Evolutionary conservation across 2,888 invertebrate species (phyloP).

Genomic region (Tiliacea aurago): DNA sequence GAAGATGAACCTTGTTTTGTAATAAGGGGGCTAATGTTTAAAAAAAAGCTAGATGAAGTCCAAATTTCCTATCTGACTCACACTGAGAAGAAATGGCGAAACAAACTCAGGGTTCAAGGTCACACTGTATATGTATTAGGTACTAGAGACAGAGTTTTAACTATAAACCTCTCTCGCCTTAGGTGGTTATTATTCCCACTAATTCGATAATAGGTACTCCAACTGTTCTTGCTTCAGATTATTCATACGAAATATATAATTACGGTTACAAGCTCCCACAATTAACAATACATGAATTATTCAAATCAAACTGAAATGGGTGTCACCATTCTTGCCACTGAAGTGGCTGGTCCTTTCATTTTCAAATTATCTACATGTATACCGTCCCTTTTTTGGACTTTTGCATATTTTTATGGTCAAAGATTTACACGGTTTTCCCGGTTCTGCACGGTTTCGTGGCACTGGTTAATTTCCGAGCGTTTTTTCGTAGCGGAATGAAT

Average conservation of each 20-base stretch:
- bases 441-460: too few species aligned
- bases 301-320: conserved; percentile 48
- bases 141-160: background rate
- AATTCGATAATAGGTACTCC: conserved; percentile 25
- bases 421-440: background rate
- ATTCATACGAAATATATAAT: conserved; percentile 37
- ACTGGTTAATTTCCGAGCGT: background rate
- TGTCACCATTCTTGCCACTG: conserved; percentile 28
- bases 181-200: background rate
- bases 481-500: background rate
- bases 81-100: background rate
- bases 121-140: background rate
- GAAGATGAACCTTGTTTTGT: too few species aligned
- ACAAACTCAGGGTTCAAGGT: background rate
- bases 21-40: too few species aligned
- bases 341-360: conserved; percentile 31
- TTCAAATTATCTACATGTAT: conserved; percentile 31
- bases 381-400: conserved; percentile 14
- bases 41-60: background rate
- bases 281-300: conserved; percentile 55
- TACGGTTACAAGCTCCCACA: conserved; percentile 28
- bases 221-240: conserved; percentile 22
- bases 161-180: background rate
- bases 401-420: conserved; percentile 11
- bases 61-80: background rate